Evolutionary conservation across 2,888 invertebrate species (phyloP).

Genomic region (Tiphia femorata): DNA sequence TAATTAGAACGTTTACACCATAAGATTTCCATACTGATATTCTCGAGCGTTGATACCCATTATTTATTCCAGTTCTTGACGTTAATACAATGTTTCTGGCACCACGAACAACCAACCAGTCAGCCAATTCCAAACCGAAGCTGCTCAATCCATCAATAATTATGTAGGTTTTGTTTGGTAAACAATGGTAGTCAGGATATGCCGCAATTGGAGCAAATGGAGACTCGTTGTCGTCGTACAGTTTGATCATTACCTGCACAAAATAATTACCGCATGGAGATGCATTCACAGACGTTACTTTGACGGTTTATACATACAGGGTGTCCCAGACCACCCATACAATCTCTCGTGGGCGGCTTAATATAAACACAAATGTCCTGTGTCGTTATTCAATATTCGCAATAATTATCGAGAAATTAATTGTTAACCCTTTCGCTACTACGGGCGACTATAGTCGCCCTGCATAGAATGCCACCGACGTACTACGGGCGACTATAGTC

Average conservation of each 20-base stretch:
- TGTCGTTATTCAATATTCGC: too few relatives aligned
- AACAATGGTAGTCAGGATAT: conserved; percentile 70
- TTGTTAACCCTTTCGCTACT: too few relatives aligned
- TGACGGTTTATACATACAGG: too few relatives aligned
- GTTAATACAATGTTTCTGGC: conserved; percentile 84
- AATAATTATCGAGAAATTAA: too few relatives aligned
- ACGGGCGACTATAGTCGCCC: too few relatives aligned
- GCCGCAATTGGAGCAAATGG: conserved; percentile 60
- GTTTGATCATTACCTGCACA: conserved; percentile 54
- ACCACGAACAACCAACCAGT: conserved; percentile 88
- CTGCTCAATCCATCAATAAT: conserved; percentile 90
- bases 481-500: too few relatives aligned
- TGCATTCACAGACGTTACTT: too few relatives aligned
- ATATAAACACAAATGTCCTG: too few relatives aligned
- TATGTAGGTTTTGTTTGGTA: conserved; percentile 72
- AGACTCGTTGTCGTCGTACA: conserved; percentile 42
- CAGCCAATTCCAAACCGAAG: conserved; percentile 89
- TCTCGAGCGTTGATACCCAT: conserved; percentile 85
- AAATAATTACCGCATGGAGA: background rate
- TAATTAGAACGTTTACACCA: conserved; percentile 78
- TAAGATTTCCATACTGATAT: conserved; percentile 78
- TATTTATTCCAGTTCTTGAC: conserved; percentile 83
- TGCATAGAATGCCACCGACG: too few relatives aligned
- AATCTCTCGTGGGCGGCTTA: too few relatives aligned
- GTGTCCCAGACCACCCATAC: too few relatives aligned